A percentile compares a stretch with the other conserved stretches of the same genome.
Evolutionary conservation across 1,140 invertebrate species (phyloP).

Genomic region (Agraylea sexmaculata): DNA sequence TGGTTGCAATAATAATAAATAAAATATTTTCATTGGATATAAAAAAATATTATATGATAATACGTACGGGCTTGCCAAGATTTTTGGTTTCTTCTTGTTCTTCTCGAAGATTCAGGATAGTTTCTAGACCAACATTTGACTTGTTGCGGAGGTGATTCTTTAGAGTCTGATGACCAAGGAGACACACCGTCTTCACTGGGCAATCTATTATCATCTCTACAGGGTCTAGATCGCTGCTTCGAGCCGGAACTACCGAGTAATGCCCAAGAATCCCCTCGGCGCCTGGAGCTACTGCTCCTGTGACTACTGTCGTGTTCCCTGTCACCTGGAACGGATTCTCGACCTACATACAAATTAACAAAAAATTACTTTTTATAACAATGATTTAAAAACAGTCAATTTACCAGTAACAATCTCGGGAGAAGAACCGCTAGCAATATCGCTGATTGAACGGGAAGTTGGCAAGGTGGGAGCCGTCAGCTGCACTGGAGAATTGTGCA

Average conservation of each 20-base stretch:
- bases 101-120: constrained; percentile 10
- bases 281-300: constrained; percentile 18
- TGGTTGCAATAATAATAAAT: constrained; percentile 18
- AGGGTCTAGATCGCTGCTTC: constrained; percentile 27
- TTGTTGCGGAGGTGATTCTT: constrained; percentile 36
- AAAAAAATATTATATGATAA: constrained; percentile 1
- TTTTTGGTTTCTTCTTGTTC: constrained; percentile 19
- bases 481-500: constrained; percentile 13
- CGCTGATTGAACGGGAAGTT: constrained; percentile 44
- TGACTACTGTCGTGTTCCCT: constrained; percentile 12
- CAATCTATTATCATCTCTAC: too few relatives aligned
- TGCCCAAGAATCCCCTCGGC: constrained; percentile 24
- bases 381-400: constrained; percentile 22
- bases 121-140: constrained; percentile 10
- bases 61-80: constrained; percentile 17
- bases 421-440: constrained; percentile 45
- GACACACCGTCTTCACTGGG: constrained; percentile 46
- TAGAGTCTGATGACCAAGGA: constrained; percentile 66
- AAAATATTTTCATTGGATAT: constrained; percentile 23
- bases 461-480: constrained; percentile 29
- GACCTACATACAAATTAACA: constrained; percentile 19
- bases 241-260: constrained; percentile 22
- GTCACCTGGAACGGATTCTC: constrained; percentile 11
- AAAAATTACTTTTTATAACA: constrained; percentile 8
- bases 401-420: constrained; percentile 43